Base-by-base conservation (phyloP, 30 jellyfish, hydroid and myxozoan species). In the Sanderia malayensis region DNA sequence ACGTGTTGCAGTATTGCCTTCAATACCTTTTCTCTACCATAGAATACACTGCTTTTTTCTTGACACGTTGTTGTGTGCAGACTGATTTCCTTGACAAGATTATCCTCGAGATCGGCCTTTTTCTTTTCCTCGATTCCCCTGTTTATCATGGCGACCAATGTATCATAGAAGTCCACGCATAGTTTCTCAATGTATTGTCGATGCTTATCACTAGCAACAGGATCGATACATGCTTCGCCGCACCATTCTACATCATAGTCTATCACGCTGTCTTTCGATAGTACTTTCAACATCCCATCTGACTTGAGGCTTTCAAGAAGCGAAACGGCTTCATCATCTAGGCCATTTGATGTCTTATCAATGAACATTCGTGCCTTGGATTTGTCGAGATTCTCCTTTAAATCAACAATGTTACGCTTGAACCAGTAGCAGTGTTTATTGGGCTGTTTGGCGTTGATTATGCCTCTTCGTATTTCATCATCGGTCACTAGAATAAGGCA, bases 371-470 rank as follows among this genome's bases (percentile, higher is more conserved):
- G 73, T 1, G 95, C 77, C 46, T 73, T 81, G 28, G 46, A 37
- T 44, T 80, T 70, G 44, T 68, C 83, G 0, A 80, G 32, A 22
- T 81, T 20, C 24, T 82, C 92, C 20, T 74, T 31, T 19, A 88
- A 18, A 73, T 88, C 88, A 7, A 68, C 52, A 61, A 88, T 88
- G 58, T 74, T 70, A 17, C 97, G 90, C 32, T 88, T 71, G 70
- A 88, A 88, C 97, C 97, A 88, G 47, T 9, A 69, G 67, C 97
- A 88, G 44, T 88, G 97, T 31, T 69, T 67, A 10, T 33, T 31
- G 29, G 49, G 68, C 17, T 81, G 75, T 74, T 81, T 88, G 0
- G 87, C 95, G 6, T 81, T 61, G n/a, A 88, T 44, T 2, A 88
- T 68, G 26, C 95, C 97, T 47, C 94, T 64, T 19, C 72, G 45